These are phyloP conservation scores for Limnephilus marmoratus DNA, from an alignment of 2,888 invertebrate species.

Conservation along the genomic window DNA sequence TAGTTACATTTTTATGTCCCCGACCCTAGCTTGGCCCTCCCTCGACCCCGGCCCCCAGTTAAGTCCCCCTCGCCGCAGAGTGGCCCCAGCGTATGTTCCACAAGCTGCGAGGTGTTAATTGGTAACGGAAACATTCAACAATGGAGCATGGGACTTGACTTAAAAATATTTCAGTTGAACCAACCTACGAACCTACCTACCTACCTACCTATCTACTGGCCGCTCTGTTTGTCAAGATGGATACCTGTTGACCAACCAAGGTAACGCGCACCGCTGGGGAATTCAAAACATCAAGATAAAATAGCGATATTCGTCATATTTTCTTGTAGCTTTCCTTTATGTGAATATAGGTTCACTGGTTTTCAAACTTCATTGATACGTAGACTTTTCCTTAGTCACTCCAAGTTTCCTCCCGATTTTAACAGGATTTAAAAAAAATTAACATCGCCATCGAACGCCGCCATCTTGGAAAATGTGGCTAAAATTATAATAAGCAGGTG, in stretches of 20 bases:
- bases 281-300: neutral
- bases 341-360: neutral
- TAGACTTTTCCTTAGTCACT: no score
- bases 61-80: neutral
- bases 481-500: no score
- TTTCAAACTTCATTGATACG: neutral
- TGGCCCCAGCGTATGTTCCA: slow-evolving; percentile 49
- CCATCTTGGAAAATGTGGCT: no score
- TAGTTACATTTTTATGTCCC: neutral
- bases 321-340: no score
- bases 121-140: slow-evolving; percentile 78
- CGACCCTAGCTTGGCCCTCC: neutral
- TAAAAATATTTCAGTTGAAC: slow-evolving; percentile 65
- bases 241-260: slow-evolving; percentile 22
- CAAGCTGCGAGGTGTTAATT: slow-evolving; percentile 75
- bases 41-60: neutral
- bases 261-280: neutral
- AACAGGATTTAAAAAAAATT: no score
- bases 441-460: no score
- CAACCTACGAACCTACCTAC: slow-evolving; percentile 30
- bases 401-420: no score
- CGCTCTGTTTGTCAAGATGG: slow-evolving; percentile 52
- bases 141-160: slow-evolving; percentile 68
- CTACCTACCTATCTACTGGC: slow-evolving; percentile 27
- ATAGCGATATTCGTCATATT: neutral